Evolutionary conservation across 2,888 invertebrate genomes (phyloP).

Genomic region (Scaptomyza cyrtandrae): DNA sequence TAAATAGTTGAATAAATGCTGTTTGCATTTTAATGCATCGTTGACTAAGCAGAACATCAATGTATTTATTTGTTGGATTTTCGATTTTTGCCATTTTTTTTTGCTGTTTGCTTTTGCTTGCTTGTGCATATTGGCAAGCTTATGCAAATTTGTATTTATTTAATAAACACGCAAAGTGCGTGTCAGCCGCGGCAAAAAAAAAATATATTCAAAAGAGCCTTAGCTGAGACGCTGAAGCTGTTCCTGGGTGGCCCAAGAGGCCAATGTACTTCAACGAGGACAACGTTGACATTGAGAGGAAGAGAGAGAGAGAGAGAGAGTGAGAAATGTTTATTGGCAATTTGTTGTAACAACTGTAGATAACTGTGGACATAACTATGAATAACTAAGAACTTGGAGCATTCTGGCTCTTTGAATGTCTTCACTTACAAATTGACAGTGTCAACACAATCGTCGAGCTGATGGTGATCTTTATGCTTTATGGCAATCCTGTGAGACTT

Average conservation of each 20-base stretch:
- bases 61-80: slow-evolving; percentile 18
- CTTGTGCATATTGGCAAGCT: slow-evolving; percentile 51
- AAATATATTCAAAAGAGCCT: background rate
- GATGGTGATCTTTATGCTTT: slow-evolving; percentile 6
- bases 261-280: slow-evolving; percentile 56
- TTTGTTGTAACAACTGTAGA: slow-evolving; percentile 56
- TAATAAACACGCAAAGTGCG: slow-evolving; percentile 77
- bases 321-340: slow-evolving; percentile 57
- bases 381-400: slow-evolving; percentile 36
- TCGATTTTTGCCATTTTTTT: background rate
- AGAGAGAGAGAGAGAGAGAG: background rate
- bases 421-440: slow-evolving; percentile 27
- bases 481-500: slow-evolving; percentile 29
- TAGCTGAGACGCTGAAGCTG: background rate
- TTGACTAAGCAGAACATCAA: background rate
- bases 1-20: slow-evolving; percentile 36
- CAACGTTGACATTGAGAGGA: slow-evolving; percentile 11
- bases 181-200: slow-evolving; percentile 47
- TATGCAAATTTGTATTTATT: slow-evolving; percentile 77
- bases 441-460: slow-evolving; percentile 26
- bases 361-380: slow-evolving; percentile 30
- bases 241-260: slow-evolving; percentile 14
- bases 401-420: slow-evolving; percentile 10
- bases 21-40: slow-evolving; percentile 31
- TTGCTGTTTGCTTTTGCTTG: background rate